Evolutionary conservation across 1,140 invertebrate species (phyloP).

Genomic region (Leptinotarsa lineolata): DNA sequence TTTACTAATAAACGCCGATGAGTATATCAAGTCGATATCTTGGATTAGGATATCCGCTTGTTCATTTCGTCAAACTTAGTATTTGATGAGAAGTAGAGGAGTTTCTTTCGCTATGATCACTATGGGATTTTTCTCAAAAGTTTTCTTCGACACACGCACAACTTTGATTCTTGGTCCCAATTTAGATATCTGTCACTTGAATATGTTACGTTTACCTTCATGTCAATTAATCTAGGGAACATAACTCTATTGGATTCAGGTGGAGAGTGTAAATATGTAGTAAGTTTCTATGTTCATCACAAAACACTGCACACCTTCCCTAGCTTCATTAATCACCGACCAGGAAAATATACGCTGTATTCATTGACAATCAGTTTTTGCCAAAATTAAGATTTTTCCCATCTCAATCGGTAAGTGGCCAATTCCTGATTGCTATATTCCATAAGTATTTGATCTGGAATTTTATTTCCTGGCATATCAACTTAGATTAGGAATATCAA

Average conservation of each 20-base stretch:
- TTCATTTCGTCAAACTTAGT: too few relatives aligned
- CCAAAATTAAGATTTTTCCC: background rate
- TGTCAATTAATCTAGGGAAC: conserved; percentile 59
- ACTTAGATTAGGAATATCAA: background rate
- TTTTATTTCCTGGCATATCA: conserved; percentile 9
- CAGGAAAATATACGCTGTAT: conserved; percentile 16
- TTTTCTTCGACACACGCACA: conserved; percentile 16
- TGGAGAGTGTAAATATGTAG: conserved; percentile 50
- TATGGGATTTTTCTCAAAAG: background rate
- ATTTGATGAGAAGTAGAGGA: too few relatives aligned
- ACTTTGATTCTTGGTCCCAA: conserved; percentile 24
- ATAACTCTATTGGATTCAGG: conserved; percentile 53
- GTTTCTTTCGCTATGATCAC: too few relatives aligned
- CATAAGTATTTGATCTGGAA: background rate
- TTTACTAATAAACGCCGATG: background rate
- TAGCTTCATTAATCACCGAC: conserved; percentile 27
- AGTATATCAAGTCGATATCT: too few relatives aligned
- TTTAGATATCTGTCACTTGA: conserved; percentile 24
- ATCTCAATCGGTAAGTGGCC: background rate
- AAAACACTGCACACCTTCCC: conserved; percentile 17
- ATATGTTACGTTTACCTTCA: conserved; percentile 57
- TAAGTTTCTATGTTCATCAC: conserved; percentile 34
- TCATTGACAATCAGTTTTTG: conserved; percentile 16
- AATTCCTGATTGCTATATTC: background rate
- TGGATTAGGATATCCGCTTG: too few relatives aligned